Evolutionary conservation across 1,140 invertebrate species (phyloP).

Genomic region (Pachyrhynchus sulphureomaculatus): DNA sequence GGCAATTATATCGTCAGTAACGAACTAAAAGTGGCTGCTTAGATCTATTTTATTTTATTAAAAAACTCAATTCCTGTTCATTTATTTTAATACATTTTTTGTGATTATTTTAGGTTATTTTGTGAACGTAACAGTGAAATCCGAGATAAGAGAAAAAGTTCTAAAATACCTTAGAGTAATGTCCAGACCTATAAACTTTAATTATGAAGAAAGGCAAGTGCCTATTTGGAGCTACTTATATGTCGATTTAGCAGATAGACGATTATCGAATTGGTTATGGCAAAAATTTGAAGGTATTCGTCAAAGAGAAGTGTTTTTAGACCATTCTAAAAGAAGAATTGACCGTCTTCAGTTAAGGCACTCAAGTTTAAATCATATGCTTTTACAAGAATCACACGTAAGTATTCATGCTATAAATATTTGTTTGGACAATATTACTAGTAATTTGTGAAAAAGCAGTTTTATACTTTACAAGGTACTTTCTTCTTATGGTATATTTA

Average conservation of each 20-base stretch:
- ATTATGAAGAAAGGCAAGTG: slow-evolving; percentile 71
- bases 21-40: too few relatives aligned
- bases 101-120: slow-evolving; percentile 79
- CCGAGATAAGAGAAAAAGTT: slow-evolving; percentile 93
- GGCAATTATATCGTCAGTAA: too few relatives aligned
- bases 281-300: slow-evolving; percentile 75
- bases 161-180: slow-evolving; percentile 89
- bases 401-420: slow-evolving; percentile 15
- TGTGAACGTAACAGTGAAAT: slow-evolving; percentile 87
- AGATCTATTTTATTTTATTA: too few relatives aligned
- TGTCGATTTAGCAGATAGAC: slow-evolving; percentile 84
- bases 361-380: slow-evolving; percentile 33
- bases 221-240: slow-evolving; percentile 91
- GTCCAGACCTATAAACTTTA: slow-evolving; percentile 82
- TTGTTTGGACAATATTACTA: too few relatives aligned
- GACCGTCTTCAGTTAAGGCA: slow-evolving; percentile 29
- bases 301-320: slow-evolving; percentile 70
- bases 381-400: slow-evolving; percentile 40
- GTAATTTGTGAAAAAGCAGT: too few relatives aligned
- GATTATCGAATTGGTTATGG: slow-evolving; percentile 88
- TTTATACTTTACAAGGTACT: too few relatives aligned
- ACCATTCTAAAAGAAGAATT: slow-evolving; percentile 55
- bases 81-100: too few relatives aligned
- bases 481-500: too few relatives aligned
- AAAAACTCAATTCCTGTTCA: too few relatives aligned